phyloP scores from a whole-genome alignment of 2,797 vertebrate species.

The Leucoraja ocellata region DNA sequence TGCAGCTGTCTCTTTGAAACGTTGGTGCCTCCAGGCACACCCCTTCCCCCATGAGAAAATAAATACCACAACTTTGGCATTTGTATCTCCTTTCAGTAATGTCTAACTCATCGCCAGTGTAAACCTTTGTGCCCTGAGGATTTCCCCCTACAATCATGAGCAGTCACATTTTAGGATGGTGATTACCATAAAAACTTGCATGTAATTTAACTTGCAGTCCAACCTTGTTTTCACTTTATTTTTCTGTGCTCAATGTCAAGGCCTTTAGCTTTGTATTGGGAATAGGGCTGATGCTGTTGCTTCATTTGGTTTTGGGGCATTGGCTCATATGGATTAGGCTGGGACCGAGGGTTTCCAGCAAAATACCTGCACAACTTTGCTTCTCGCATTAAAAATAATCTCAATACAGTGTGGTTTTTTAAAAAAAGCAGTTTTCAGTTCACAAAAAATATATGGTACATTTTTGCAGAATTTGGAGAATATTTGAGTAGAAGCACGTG shows the following conservation, averaged over 20 bases:
- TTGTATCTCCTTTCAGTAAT: not conserved
- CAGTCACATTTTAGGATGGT: not conserved
- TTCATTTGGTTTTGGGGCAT: not conserved
- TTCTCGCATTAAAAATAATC: not conserved
- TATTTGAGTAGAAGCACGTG: not conserved
- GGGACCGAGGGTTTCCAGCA: not conserved
- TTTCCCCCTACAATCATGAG: not conserved
- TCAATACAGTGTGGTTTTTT: not conserved
- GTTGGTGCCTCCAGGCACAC: not conserved
- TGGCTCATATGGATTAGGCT: too few species aligned
- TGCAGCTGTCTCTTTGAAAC: constrained; percentile 8
- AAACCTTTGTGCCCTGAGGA: not conserved
- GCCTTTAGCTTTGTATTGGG: not conserved
- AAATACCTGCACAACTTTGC: not conserved
- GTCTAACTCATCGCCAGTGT: not conserved
- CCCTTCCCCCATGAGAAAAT: not conserved
- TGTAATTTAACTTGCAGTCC: not conserved
- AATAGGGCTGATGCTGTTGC: not conserved
- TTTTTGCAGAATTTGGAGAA: not conserved
- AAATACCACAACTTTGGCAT: not conserved
- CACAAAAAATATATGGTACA: not conserved
- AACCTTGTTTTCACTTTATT: not conserved
- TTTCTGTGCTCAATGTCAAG: not conserved
- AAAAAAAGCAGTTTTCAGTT: not conserved
- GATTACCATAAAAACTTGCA: too few species aligned